Conservation (phyloP, 2,888 invertebrate genomes). For the Acronicta psi region DNA sequence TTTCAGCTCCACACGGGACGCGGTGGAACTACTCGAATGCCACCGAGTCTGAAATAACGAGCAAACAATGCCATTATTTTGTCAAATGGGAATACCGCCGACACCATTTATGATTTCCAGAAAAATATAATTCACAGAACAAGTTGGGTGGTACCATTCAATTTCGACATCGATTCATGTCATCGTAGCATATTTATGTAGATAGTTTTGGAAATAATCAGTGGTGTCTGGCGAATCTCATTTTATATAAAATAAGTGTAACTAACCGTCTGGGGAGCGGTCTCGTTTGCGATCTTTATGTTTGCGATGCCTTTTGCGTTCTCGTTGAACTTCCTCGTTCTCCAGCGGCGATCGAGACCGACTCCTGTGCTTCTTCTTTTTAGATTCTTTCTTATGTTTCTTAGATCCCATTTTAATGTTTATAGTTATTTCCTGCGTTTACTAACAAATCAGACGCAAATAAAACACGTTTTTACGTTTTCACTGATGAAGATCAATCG, state of each 20-base stretch:
- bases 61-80: slow-evolving; percentile 87
- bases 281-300: slow-evolving; percentile 88
- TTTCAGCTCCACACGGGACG: slow-evolving; percentile 69
- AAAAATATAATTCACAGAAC: background rate
- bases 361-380: slow-evolving; percentile 91
- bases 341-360: slow-evolving; percentile 89
- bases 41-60: slow-evolving; percentile 88
- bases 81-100: slow-evolving; percentile 73
- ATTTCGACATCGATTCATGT: too few species aligned
- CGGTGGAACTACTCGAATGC: slow-evolving; percentile 78
- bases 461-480: slow-evolving; percentile 19
- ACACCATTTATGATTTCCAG: slow-evolving; percentile 68
- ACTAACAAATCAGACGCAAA: slow-evolving; percentile 25
- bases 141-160: too few species aligned
- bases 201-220: slow-evolving; percentile 66
- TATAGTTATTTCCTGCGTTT: slow-evolving; percentile 17
- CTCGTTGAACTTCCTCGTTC: slow-evolving; percentile 84
- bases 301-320: slow-evolving; percentile 85
- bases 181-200: too few species aligned
- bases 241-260: slow-evolving; percentile 51
- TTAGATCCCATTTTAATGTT: slow-evolving; percentile 90
- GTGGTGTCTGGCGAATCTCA: slow-evolving; percentile 63
- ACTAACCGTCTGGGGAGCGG: slow-evolving; percentile 90
- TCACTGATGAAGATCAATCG: background rate
- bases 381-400: slow-evolving; percentile 91